Evolutionary conservation across 2,797 vertebrate genomes (phyloP), one percentile per base, ranked within the genome.

Genomic region (Gambusia yucatana): DNA sequence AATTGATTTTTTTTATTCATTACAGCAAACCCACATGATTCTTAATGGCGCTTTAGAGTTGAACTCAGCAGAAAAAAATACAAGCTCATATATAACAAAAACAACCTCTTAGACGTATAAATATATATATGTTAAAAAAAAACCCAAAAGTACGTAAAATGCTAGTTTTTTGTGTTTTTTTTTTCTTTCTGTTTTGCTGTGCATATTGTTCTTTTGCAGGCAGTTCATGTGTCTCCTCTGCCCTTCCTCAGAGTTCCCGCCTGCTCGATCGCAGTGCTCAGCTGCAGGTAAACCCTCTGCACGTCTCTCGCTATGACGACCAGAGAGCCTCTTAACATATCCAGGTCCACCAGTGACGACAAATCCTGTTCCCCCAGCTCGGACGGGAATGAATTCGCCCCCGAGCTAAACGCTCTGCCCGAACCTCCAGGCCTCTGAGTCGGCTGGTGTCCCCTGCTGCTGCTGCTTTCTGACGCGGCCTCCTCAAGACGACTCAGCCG

Each of bases 231-330:
- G 77, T 92, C 88, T 81, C 89, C 89, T 75, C 80, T 87, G 81
- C 72, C 75, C 50, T 87, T 86, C 71, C 52, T 84, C 50, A 41
- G 2, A 11, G 3, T 65, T 46, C 75, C 88, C 20, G 73, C 63
- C 72, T 85, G 79, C 77, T 92, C 87, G 3, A 86, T 90, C 46
- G 92, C 77, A 77, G 74, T 78, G 84, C 71, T 88, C 75, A 94
- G 84, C 83, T 93, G 91, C 80, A 85, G 82, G 69, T 91, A 88
- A 81, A 93, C 79, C 46, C n/a, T 77, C 86, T 91, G 91, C 39
- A 94, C 87, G 74, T 94, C 92, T 67, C 87, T 90, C 79, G 86
- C 89, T 78, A 95, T 86, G 76, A 88, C 47, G 89, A 92, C 88
- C 80, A 95, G 77, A 79, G 83, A 84, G 55, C 36, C 82, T 81